phyloP scores from a whole-genome alignment of 2,888 invertebrate species.

The Acanthopleura granulata region DNA sequence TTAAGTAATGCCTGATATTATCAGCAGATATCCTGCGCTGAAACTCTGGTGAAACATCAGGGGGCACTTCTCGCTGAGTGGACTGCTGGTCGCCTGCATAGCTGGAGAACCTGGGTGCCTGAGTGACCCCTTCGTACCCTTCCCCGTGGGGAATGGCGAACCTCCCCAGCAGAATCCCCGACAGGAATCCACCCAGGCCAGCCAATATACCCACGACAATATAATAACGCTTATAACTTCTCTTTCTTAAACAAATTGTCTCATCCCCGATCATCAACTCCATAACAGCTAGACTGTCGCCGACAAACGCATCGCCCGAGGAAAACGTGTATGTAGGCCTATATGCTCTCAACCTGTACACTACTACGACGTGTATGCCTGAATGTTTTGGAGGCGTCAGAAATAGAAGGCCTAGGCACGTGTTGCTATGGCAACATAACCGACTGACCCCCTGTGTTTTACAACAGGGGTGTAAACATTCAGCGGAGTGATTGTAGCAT shows the following conservation, averaged over 20 bases:
- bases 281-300: neutral
- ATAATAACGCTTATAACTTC: constrained; percentile 8
- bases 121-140: no score
- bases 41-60: neutral
- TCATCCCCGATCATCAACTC: constrained; percentile 15
- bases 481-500: no score
- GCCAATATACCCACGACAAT: neutral
- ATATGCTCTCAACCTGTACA: no score
- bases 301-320: no score
- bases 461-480: no score
- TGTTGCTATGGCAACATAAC: no score
- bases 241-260: constrained; percentile 6
- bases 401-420: no score
- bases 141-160: neutral
- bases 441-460: no score
- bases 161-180: neutral
- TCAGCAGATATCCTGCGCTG: neutral
- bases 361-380: no score
- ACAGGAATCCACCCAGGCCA: neutral
- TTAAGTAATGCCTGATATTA: neutral
- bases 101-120: neutral
- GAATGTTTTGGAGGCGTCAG: no score
- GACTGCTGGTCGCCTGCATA: neutral
- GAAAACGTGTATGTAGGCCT: no score
- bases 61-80: neutral